phyloP scores from a whole-genome alignment of 2,888 invertebrate species.

The Drosophila parthenogenetica region DNA sequence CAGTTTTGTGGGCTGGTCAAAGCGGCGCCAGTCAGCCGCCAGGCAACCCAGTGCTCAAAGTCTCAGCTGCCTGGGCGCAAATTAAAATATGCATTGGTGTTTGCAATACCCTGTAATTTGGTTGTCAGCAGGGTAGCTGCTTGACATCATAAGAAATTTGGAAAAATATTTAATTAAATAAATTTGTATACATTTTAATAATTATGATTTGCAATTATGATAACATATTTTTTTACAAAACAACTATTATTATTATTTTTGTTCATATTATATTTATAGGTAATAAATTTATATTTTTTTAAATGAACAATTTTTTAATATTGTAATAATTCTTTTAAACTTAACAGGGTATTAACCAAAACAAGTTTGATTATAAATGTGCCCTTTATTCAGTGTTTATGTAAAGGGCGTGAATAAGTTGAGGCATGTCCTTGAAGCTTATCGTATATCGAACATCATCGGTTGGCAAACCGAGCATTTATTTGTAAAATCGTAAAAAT shows the following conservation, averaged over 20 bases:
- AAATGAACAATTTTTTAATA: too few species aligned
- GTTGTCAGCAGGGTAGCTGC: not conserved
- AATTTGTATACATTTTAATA: too few species aligned
- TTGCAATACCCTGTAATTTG: conserved; percentile 22
- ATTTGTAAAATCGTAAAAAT: conserved; percentile 20
- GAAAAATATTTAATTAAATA: not conserved
- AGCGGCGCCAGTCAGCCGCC: conserved; percentile 71
- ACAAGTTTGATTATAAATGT: not conserved
- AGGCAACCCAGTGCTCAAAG: conserved; percentile 47
- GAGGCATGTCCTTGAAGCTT: conserved; percentile 39
- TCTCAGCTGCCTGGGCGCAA: conserved; percentile 38
- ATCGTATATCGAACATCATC: conserved; percentile 1
- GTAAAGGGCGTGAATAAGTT: not conserved
- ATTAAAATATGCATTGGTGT: conserved; percentile 66
- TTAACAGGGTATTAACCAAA: not conserved
- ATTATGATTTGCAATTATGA: too few species aligned
- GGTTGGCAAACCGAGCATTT: conserved; percentile 17
- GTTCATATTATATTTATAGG: too few species aligned
- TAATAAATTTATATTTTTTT: too few species aligned
- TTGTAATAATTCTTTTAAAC: too few species aligned
- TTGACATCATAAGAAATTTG: not conserved
- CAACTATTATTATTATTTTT: too few species aligned
- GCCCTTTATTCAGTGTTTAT: not conserved
- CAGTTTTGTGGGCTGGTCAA: conserved; percentile 65
- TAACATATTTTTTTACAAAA: too few species aligned